Evolutionary conservation across 2,888 invertebrate genomes (phyloP), one percentile per base, ranked within the genome.

Genomic region (Callyntrura sp.): DNA sequence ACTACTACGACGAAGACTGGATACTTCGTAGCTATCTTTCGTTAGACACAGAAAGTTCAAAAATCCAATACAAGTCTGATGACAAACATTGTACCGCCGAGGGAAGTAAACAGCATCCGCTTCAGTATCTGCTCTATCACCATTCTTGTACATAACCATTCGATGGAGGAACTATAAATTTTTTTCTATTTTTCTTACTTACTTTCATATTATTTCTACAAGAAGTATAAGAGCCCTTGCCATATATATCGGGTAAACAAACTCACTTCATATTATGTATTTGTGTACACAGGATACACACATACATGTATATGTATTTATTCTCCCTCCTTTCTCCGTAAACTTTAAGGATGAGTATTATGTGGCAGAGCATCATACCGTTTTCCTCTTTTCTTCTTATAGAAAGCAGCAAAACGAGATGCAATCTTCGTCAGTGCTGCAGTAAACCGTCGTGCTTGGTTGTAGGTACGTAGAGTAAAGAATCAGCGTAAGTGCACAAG

Each of bases 401-500:
- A 60, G 48, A 48, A 45, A 25, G 73, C 20, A 48, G n/a, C n/a
- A 82, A 23, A 25, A 48, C 2, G 35, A 73, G 48, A 73, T 65
- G 62, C 62, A 28, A 65, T 76, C 9, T 17, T 57, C 17, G 55
- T 55, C 20, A 23, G 48, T 73, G 23, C 25, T 48, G 23, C 17
- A 17, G n/a, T 48, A 48, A 23, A 48, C 45, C 17, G 48, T 45
- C 3, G 35, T 35, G 35, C 35, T 35, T 35, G 35, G 35, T 73
- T 48, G n/a, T 45, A n/a, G 35, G 23, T 48, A 70, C 17, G 17
- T 5, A 45, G 1, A 48, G 73, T 84, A 28, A 51, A 51, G 51
- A 55, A 55, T 35, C 62, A 85, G 25, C 35, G 12, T 23, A 25
- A 28, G 25, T 51, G 81, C 65, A 23, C 62, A 78, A 85, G 60